Evolutionary conservation across 2,797 vertebrate genomes (phyloP), one percentile per base, ranked within the genome.

Genomic region (Acrossocheilus fasciatus): DNA sequence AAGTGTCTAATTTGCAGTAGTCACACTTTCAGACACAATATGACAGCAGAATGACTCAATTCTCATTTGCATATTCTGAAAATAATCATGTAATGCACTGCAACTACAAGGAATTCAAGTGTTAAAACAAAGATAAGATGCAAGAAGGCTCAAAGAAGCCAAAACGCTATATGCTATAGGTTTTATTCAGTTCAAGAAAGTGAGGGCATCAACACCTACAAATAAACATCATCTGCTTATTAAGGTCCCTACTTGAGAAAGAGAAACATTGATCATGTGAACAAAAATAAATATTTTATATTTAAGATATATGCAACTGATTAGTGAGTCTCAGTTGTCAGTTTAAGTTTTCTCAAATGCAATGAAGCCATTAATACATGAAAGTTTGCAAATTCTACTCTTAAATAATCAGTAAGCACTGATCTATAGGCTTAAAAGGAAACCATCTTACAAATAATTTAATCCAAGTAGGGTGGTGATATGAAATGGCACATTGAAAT

Each of bases 261-360:
- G 81, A 89, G 82, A 89, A 89, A 90, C 88, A 88, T 85, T 83
- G 88, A 88, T 87, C 87, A 83, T 89, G 87, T 88, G 87, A 91
- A 90, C 85, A 89, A 91, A 91, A 91, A 91, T 91, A 91, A 91
- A 91, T 91, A 91, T 90, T 90, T 88, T 89, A 83, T 91, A 91
- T 91, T 90, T 88, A 90, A 81, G 92, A 93, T 87, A 91, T 92
- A 93, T 90, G 92, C 92, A 93, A 89, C 91, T 86, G 89, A 91
- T 88, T 92, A 54, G 85, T 47, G 78, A 86, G 89, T 87, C 87
- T 84, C 68, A 87, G 74, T 69, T 82, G 85, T 89, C 88, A 86
- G 83, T 87, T 36, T 87, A 83, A 86, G 59, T 86, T 89, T 83
- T 78, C 66, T 86, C 80, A 87, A 88, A 89, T 86, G 89, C 82